A percentile compares a stretch with the other conserved stretches of the same genome.
phyloP scores from a whole-genome alignment of 2,888 invertebrate species.

The Sthenelais limicola region DNA sequence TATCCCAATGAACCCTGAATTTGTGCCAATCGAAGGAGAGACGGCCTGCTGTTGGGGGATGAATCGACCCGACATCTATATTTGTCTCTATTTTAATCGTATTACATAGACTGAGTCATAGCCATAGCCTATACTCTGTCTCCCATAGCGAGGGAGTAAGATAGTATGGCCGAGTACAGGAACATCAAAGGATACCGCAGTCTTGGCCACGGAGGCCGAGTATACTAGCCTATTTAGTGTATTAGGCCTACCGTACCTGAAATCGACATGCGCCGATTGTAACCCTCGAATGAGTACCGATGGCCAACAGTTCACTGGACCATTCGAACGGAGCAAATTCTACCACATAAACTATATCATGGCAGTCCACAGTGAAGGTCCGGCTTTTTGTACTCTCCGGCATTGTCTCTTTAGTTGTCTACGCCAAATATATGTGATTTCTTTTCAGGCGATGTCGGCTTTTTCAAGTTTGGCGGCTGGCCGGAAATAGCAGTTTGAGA shows the following conservation, averaged over 20 bases:
- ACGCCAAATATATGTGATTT: not conserved
- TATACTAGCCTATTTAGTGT: not conserved
- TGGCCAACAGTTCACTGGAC: slow-evolving; percentile 64
- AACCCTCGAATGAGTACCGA: slow-evolving; percentile 62
- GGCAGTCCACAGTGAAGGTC: slow-evolving; percentile 38
- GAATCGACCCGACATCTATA: no score
- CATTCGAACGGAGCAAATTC: slow-evolving; percentile 64
- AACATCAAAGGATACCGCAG: no score
- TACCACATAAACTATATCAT: slow-evolving; percentile 58
- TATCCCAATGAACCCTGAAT: no score
- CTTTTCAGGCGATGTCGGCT: not conserved
- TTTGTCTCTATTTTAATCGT: no score
- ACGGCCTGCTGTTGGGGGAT: no score
- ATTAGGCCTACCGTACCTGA: slow-evolving; percentile 55
- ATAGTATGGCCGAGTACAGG: no score
- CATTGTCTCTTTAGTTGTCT: no score
- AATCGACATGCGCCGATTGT: slow-evolving; percentile 61
- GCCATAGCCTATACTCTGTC: no score
- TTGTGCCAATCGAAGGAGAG: no score
- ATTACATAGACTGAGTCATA: no score
- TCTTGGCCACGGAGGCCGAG: no score
- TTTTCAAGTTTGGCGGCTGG: slow-evolving; percentile 36
- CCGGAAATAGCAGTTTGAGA: slow-evolving; percentile 1
- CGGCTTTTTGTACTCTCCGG: slow-evolving; percentile 24
- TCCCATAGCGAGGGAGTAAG: no score